Evolutionary conservation across 2,888 invertebrate species (phyloP), one percentile per base, ranked within the genome.

Genomic region (Coenonympha glycerion): DNA sequence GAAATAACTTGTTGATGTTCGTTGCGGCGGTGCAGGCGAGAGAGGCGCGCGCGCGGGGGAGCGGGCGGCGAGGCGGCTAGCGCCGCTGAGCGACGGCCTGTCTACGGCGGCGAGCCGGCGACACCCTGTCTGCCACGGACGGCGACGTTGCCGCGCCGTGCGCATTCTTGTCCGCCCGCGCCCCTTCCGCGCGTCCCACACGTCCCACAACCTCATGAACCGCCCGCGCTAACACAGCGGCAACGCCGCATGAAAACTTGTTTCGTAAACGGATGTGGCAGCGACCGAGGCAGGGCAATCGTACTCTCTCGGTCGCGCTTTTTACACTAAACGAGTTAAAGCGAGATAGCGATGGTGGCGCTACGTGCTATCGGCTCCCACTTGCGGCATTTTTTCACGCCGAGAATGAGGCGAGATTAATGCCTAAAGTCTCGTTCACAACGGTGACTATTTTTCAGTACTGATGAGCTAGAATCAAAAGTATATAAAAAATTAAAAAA

Each of bases 71-170:
- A 69, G 78, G 73, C 75, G 71, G 66, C 51, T 59, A 85, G 86
- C 86, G 85, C 85, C 86, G 85, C 71, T 81, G 83, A 90, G 90
- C 91, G 92, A 92, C 92, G 91, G 90, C 89, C 88, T 92, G 92
- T 93, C 93, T 92, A 91, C 92, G 90, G 89, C 90, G 90, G 89
- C 91, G 88, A 90, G 92, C 90, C 91, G 95, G 95, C 95, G 95
- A 95, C 95, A 94, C 93, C 93, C 92, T 94, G 95, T 95, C 95
- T 95, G 93, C 93, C 91, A 90, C 91, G 92, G 92, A 90, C 91
- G 86, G 89, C 92, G 74, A 59, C 80, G 93, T 91, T 93, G 92
- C 90, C 92, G 83, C 62, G 66, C 71, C 64, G 70, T 72, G 73
- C 87, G 66, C 89, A 90, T 83, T 85, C 86, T 78, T 85, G 73